phyloP scores from a whole-genome alignment of 1,140 invertebrate species.

The Bombus sibiricus region DNA sequence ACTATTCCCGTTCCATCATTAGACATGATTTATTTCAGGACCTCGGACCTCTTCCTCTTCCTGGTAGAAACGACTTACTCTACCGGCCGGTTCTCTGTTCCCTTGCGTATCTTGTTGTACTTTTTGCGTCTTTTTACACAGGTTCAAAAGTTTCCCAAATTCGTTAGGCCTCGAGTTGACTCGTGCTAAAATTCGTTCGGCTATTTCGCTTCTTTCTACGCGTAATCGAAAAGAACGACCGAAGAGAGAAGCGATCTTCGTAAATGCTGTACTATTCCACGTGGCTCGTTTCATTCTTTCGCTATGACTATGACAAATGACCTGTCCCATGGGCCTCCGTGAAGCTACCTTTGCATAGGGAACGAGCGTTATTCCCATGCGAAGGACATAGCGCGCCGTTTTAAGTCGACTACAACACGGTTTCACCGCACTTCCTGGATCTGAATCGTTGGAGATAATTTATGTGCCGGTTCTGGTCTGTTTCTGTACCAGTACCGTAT shows the following conservation, averaged over 20 bases:
- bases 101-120: not conserved
- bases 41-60: slow-evolving; percentile 37
- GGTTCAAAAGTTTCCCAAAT: slow-evolving; percentile 1
- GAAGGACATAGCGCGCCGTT: slow-evolving; percentile 54
- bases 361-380: slow-evolving; percentile 50
- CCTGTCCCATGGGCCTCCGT: slow-evolving; percentile 37
- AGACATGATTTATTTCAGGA: slow-evolving; percentile 40
- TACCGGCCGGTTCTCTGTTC: slow-evolving; percentile 7
- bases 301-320: slow-evolving; percentile 61
- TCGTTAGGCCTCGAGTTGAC: not conserved
- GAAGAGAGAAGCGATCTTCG: not conserved
- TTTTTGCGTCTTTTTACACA: too few species aligned
- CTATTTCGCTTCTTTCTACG: too few species aligned
- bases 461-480: slow-evolving; percentile 3
- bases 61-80: slow-evolving; percentile 27
- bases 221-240: not conserved
- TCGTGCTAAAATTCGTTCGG: not conserved
- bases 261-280: slow-evolving; percentile 25
- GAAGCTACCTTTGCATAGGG: slow-evolving; percentile 27
- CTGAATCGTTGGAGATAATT: slow-evolving; percentile 34
- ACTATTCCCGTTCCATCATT: slow-evolving; percentile 34
- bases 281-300: slow-evolving; percentile 51
- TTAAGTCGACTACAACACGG: slow-evolving; percentile 10
- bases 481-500: not conserved
- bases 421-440: slow-evolving; percentile 45